These are phyloP conservation scores for Telenomus remus DNA, from an alignment of 1,140 invertebrate species.

Conservation along the genomic window DNA sequence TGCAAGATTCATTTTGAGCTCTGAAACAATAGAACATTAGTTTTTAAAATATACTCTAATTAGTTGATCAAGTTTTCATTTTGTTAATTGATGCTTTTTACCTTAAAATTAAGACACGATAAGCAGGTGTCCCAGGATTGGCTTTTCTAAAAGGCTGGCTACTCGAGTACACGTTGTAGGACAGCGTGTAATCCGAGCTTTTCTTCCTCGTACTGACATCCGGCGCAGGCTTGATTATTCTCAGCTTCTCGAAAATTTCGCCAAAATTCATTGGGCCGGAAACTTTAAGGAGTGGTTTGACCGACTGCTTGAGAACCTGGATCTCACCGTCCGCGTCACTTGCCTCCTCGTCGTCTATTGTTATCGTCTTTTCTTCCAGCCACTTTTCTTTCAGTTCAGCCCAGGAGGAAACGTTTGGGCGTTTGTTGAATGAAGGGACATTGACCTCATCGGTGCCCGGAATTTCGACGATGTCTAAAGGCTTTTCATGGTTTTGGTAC, in stretches of 20 bases:
- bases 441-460: slow-evolving; percentile 33
- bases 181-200: slow-evolving; percentile 65
- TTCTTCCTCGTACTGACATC: slow-evolving; percentile 66
- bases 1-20: slow-evolving; percentile 16
- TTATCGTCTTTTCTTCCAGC: slow-evolving; percentile 71
- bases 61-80: too few relatives aligned
- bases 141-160: slow-evolving; percentile 66
- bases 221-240: slow-evolving; percentile 69
- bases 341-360: slow-evolving; percentile 70
- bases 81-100: slow-evolving; percentile 21
- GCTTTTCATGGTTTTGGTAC: slow-evolving; percentile 6
- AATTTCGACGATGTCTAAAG: slow-evolving; percentile 28
- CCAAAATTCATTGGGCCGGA: slow-evolving; percentile 52
- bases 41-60: too few relatives aligned
- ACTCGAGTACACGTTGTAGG: slow-evolving; percentile 69
- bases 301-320: slow-evolving; percentile 62
- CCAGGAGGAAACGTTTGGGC: slow-evolving; percentile 65
- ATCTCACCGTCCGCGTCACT: slow-evolving; percentile 63
- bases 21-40: slow-evolving; percentile 28
- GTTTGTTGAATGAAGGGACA: slow-evolving; percentile 61
- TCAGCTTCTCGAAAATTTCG: slow-evolving; percentile 67
- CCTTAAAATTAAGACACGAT: slow-evolving; percentile 67
- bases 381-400: slow-evolving; percentile 69
- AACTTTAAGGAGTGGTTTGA: slow-evolving; percentile 63
- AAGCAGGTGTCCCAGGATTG: slow-evolving; percentile 67